Evolutionary conservation across 2,797 vertebrate species (phyloP), one percentile per base, ranked within the genome.

Genomic region (Myiotriccus ornatus): DNA sequence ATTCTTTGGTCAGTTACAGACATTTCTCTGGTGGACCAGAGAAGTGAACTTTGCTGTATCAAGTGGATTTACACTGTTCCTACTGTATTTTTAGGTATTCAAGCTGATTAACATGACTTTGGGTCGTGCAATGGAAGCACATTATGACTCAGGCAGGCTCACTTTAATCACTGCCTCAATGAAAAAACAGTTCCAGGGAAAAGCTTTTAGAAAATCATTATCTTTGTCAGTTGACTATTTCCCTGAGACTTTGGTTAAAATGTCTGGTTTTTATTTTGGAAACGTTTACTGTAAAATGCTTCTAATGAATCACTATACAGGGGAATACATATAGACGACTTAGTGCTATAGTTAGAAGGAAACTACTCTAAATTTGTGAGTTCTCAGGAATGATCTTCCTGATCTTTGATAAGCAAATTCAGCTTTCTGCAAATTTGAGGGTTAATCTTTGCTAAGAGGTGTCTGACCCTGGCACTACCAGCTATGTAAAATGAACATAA

Each of bases 201-300:
- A 95, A 90, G 83, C 84, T 94, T 93, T 91, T 89, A 96, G 79
- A 90, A 92, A 93, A 96, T 94, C 65, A 95, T 93, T 90, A 69
- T 94, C 77, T 84, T 94, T 96, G 91, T 95, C 84, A 87, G 87
- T 95, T 86, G 96, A 68, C 65, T 96, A 53, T 96, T 92, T 97
- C 90, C 91, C 64, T 57, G 60, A 87, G 84, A 68, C 56, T 96
- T 95, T 75, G 90, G 41, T 87, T 95, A 96, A 97, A 96, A 87
- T 77, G 22, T 35, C 84, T 81, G 87, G 8, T 56, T 85, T 97
- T 97, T 93, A 92, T 94, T 96, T 96, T 88, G 87, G 62, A 95
- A 95, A 23, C 9, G 0, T 94, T 89, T 77, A 62, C 35, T 94
- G 60, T 89, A 93, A 97, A 96, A 88, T 64, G 50, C 43, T 93